Evolutionary conservation across 2,797 vertebrate species (phyloP).

Genomic region (Onychomys arenicola): DNA sequence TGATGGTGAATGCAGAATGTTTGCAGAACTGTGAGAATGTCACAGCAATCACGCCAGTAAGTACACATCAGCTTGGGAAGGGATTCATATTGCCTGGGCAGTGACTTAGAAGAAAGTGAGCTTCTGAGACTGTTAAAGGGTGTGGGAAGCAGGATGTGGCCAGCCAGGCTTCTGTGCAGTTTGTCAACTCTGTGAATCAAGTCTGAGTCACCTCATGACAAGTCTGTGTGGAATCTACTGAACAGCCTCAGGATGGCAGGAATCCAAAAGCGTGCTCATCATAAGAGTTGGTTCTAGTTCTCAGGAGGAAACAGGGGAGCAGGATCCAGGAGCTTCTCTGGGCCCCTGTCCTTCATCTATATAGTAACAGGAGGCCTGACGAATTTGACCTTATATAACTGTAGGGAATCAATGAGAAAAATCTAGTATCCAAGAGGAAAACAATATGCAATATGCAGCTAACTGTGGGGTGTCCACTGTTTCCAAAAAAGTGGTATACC

Average conservation of each 20-base stretch:
- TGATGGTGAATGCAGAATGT: background rate
- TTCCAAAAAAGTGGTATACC: background rate
- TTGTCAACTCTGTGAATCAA: constrained; percentile 43
- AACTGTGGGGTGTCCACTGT: background rate
- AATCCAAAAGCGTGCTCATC: background rate
- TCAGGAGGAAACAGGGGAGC: background rate
- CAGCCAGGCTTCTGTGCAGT: background rate
- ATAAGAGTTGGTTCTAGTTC: background rate
- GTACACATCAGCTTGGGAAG: background rate
- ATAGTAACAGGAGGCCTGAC: background rate
- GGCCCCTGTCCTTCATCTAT: background rate
- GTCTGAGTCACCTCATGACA: constrained; percentile 45
- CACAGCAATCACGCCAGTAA: background rate
- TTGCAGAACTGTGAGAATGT: background rate
- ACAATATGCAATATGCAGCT: background rate
- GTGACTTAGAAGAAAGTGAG: background rate
- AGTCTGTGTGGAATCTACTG: background rate
- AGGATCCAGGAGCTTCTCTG: background rate
- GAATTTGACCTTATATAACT: background rate
- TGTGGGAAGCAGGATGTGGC: background rate
- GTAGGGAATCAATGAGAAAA: background rate
- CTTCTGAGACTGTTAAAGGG: background rate
- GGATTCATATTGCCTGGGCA: background rate
- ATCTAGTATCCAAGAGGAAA: background rate
- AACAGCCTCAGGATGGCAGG: background rate